A percentile compares a stretch with the other conserved stretches of the same genome.
phyloP scores from a whole-genome alignment of 2,888 invertebrate genomes.

The Chrysina gloriosa region DNA sequence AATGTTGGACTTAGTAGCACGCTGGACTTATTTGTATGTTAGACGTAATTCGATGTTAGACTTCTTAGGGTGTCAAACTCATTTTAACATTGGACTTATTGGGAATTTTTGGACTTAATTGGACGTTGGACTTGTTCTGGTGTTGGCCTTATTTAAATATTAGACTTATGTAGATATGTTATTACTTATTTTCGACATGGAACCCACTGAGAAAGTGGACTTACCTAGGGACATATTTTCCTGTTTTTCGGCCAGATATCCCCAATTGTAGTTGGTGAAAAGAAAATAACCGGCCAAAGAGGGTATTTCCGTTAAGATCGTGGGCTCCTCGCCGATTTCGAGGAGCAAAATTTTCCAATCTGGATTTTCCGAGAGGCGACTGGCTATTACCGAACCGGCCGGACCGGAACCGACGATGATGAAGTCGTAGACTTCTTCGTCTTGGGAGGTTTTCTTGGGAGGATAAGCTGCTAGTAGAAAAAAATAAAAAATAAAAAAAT shows the following conservation, averaged over 20 bases:
- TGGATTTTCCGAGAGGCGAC: conserved; percentile 63
- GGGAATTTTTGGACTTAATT: too few relatives aligned
- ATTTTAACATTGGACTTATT: too few relatives aligned
- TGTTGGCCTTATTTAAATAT: too few relatives aligned
- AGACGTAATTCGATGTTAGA: too few relatives aligned
- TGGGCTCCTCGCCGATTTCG: conserved; percentile 69
- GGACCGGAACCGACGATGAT: conserved; percentile 65
- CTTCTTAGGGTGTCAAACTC: too few relatives aligned
- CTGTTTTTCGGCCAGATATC: conserved; percentile 65
- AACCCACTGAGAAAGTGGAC: background rate
- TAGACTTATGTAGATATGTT: background rate
- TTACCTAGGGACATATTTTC: conserved; percentile 64
- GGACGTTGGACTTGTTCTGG: too few relatives aligned
- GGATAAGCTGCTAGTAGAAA: background rate
- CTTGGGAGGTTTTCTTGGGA: background rate
- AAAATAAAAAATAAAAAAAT: too few relatives aligned
- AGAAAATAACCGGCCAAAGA: conserved; percentile 64
- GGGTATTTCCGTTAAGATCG: conserved; percentile 65
- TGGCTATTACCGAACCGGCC: conserved; percentile 65
- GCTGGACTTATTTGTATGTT: too few relatives aligned
- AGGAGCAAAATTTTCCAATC: conserved; percentile 70
- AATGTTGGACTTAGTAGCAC: too few relatives aligned
- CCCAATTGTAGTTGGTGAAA: conserved; percentile 63
- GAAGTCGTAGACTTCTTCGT: conserved; percentile 57
- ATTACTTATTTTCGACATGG: background rate